Evolutionary conservation across 1,140 invertebrate species (phyloP).

Genomic region (Caligus rogercresseyi): DNA sequence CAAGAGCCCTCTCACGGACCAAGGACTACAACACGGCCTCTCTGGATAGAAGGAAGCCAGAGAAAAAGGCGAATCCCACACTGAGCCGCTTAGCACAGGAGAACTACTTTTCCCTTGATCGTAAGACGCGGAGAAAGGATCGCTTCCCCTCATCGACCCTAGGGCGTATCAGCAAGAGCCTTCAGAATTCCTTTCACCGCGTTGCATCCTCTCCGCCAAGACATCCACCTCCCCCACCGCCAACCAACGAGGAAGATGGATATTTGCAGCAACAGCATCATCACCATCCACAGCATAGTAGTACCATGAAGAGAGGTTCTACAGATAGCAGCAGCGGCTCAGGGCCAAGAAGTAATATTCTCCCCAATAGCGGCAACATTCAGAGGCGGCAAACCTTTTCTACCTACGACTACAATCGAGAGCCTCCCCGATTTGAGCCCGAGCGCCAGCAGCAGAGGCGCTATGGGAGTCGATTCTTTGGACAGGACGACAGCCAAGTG

Average conservation of each 20-base stretch:
- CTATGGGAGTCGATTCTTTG: slow-evolving; percentile 6
- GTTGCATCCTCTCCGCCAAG: not conserved
- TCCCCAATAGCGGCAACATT: not conserved
- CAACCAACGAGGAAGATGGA: not conserved
- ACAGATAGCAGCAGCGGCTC: not conserved
- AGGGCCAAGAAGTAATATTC: not conserved
- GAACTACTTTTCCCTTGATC: not conserved
- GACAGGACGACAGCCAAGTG: slow-evolving; percentile 8
- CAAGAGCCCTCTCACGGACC: not conserved
- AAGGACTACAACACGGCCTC: not conserved
- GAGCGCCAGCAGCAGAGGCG: not conserved
- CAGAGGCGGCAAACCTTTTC: not conserved
- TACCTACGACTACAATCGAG: slow-evolving; percentile 8
- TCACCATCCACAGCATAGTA: no score
- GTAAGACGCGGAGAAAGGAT: not conserved
- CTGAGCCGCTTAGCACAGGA: not conserved
- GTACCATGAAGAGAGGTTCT: not conserved
- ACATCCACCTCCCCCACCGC: not conserved
- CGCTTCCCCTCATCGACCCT: not conserved
- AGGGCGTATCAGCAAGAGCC: not conserved
- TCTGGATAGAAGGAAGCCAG: not conserved
- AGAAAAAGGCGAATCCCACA: not conserved
- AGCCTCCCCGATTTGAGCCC: slow-evolving; percentile 5
- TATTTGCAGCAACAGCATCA: not conserved
- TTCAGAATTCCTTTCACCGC: not conserved